These are phyloP conservation scores for Mohoua ochrocephala DNA, from an alignment of 2,113 vertebrate genomes.

Conservation along the genomic window DNA sequence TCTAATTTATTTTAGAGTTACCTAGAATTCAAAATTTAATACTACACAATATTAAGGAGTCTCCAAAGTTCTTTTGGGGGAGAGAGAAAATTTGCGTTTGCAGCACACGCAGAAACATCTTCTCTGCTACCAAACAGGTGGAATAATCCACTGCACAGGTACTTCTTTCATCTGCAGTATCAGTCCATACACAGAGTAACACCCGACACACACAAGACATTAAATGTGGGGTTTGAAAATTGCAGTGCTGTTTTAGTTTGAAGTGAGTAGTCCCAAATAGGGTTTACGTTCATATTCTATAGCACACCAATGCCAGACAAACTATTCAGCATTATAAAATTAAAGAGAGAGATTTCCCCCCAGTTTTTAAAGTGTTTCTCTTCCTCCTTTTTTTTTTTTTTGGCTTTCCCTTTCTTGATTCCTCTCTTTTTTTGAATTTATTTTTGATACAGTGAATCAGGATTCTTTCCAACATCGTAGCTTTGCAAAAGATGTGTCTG, in stretches of 20 bases:
- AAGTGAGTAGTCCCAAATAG: background rate
- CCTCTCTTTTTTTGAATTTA: background rate
- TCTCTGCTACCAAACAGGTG: background rate
- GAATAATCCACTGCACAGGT: background rate
- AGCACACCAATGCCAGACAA: background rate
- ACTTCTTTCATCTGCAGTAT: background rate
- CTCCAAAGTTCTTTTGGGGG: background rate
- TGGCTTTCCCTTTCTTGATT: background rate
- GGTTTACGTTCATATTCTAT: background rate
- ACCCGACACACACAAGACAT: background rate
- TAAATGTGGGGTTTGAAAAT: background rate
- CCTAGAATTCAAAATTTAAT: background rate
- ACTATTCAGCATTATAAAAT: background rate
- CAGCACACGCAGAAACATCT: background rate
- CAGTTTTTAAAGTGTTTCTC: background rate
- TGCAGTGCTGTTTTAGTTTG: background rate
- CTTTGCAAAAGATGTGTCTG: background rate
- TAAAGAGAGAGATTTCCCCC: rapidly evolving
- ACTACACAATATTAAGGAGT: background rate
- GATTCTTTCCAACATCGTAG: background rate
- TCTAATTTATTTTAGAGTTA: background rate
- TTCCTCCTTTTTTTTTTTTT: background rate
- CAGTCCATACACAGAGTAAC: background rate
- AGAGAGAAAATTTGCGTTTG: background rate
- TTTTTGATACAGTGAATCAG: background rate